These are phyloP conservation scores for Xiphophorus maculatus DNA, from an alignment of 2,113 vertebrate species.

Conservation along the genomic window DNA sequence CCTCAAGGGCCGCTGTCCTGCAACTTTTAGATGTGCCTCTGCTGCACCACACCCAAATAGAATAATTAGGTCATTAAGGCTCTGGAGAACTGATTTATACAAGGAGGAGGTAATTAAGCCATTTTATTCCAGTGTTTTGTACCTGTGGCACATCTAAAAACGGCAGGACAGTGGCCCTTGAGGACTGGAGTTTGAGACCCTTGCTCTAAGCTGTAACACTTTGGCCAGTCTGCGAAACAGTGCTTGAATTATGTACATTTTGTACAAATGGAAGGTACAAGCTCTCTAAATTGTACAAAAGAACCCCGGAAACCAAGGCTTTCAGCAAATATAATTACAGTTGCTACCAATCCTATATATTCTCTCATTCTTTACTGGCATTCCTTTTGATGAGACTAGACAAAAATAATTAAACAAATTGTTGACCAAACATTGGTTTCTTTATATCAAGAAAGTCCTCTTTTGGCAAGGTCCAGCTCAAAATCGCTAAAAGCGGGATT, in stretches of 20 bases:
- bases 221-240: neutral
- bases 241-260: neutral
- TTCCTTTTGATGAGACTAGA: neutral
- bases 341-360: neutral
- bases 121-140: no score
- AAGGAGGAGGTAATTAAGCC: no score
- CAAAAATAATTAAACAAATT: neutral
- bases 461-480: slow-evolving; percentile 55
- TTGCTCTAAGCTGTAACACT: neutral
- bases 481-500: slow-evolving; percentile 56
- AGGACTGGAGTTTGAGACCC: no score
- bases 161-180: no score
- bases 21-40: no score
- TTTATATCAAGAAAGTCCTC: slow-evolving; percentile 21
- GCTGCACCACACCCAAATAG: no score
- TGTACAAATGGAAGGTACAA: neutral
- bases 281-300: neutral
- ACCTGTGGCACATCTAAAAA: no score
- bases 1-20: no score
- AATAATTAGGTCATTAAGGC: no score
- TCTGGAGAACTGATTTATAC: no score
- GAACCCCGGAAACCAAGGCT: neutral
- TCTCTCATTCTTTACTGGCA: neutral
- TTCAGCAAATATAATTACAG: neutral
- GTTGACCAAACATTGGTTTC: neutral